Evolutionary conservation across 2,113 vertebrate genomes (phyloP).

Genomic region (Apistogramma diplotaenia): DNA sequence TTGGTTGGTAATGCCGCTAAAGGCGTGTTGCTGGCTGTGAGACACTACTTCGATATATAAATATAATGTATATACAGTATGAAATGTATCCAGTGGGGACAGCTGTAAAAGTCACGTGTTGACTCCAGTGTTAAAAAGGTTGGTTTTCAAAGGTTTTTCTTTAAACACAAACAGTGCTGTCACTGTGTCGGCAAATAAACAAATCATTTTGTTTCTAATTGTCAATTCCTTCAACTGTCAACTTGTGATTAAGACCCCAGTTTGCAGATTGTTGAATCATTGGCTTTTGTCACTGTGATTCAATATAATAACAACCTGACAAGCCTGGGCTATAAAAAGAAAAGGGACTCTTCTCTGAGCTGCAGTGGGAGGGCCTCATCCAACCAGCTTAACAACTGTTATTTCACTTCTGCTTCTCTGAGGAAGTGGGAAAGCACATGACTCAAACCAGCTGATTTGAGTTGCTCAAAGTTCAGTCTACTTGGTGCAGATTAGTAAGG

Average conservation of each 20-base stretch:
- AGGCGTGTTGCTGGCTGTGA: neutral
- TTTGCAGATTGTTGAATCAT: neutral
- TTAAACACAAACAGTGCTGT: neutral
- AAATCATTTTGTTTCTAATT: neutral
- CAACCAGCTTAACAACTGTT: constrained; percentile 59
- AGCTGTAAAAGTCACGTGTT: neutral
- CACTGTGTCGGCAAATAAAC: neutral
- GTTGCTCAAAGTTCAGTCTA: constrained; percentile 73
- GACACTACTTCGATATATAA: neutral
- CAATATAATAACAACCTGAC: neutral
- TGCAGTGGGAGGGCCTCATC: constrained; percentile 39
- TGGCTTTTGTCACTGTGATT: neutral
- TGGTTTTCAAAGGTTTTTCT: neutral
- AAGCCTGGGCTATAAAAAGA: constrained; percentile 30
- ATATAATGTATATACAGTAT: too few species aligned
- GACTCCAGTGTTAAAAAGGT: neutral
- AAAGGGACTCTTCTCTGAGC: constrained; percentile 2
- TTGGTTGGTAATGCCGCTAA: neutral
- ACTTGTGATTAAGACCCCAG: neutral
- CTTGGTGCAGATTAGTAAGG: constrained; percentile 63
- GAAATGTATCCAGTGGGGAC: neutral
- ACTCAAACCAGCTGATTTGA: constrained; percentile 72
- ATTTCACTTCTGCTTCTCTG: constrained; percentile 75
- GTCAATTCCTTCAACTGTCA: neutral
- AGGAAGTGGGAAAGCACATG: constrained; percentile 79